These are phyloP conservation scores for Oxyruncus cristatus DNA, from an alignment of 2,113 vertebrate genomes.

Conservation along the genomic window DNA sequence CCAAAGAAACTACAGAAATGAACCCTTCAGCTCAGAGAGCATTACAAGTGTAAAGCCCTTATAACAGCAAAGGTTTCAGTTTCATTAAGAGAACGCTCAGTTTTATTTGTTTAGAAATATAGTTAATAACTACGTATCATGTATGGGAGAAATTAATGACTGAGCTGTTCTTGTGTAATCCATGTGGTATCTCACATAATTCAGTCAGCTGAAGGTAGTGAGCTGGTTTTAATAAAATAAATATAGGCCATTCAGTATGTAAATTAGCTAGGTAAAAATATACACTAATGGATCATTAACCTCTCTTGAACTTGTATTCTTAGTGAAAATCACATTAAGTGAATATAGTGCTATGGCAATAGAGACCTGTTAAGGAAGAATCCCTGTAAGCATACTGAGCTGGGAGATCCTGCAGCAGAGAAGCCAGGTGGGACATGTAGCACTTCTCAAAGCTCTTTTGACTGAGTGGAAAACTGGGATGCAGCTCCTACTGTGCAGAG, in stretches of 20 bases:
- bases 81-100: not conserved
- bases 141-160: conserved; percentile 14
- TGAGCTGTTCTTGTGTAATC: conserved; percentile 7
- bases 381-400: not conserved
- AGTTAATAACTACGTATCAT: not conserved
- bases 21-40: not conserved
- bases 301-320: conserved; percentile 60
- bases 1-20: not conserved
- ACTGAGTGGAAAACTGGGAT: not conserved
- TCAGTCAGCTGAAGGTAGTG: conserved; percentile 18
- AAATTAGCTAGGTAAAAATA: conserved; percentile 59
- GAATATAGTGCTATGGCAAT: conserved; percentile 11
- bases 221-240: conserved; percentile 57
- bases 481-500: not conserved
- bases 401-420: not conserved
- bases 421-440: not conserved
- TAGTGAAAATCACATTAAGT: conserved; percentile 38
- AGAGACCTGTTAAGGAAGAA: not conserved
- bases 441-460: not conserved
- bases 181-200: conserved; percentile 33
- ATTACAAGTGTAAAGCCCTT: not conserved
- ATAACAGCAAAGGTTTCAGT: not conserved
- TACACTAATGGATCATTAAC: conserved; percentile 62
- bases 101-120: conserved; percentile 45
- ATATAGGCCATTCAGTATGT: conserved; percentile 46